Percentiles rank a stretch among this genome's conserved stretches.
Evolutionary conservation across 1,140 invertebrate species (phyloP).

Genomic region (Bombus pascuorum): DNA sequence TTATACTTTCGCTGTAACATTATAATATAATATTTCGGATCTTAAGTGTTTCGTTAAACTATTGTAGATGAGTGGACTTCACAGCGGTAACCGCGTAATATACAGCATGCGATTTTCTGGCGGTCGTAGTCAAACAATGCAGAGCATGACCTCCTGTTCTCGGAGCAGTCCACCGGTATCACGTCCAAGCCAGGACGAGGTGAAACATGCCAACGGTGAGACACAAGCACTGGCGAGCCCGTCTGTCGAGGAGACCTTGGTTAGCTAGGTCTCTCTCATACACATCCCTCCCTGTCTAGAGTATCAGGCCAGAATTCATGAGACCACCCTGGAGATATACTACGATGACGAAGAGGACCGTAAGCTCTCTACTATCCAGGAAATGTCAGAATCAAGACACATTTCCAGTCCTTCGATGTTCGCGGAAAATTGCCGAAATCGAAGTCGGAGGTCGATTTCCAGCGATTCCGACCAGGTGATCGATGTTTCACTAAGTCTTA

Average conservation of each 20-base stretch:
- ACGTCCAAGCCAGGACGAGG: conserved; percentile 57
- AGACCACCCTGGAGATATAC: conserved; percentile 66
- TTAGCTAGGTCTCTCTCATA: conserved; percentile 78
- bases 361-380: conserved; percentile 66
- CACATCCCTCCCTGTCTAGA: conserved; percentile 70
- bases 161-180: conserved; percentile 78
- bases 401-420: conserved; percentile 48
- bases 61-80: conserved; percentile 59
- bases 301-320: conserved; percentile 49
- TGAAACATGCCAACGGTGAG: conserved; percentile 79
- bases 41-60: not conserved
- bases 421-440: conserved; percentile 37
- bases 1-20: not conserved
- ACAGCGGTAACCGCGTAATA: conserved; percentile 67
- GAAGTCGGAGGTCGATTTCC: conserved; percentile 19
- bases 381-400: conserved; percentile 60
- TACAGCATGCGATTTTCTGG: conserved; percentile 81
- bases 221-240: conserved; percentile 76
- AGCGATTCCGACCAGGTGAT: conserved; percentile 55
- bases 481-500: conserved; percentile 30
- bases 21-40: too few relatives aligned
- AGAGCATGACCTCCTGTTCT: conserved; percentile 81
- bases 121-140: conserved; percentile 81
- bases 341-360: conserved; percentile 48
- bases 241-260: conserved; percentile 79